Conservation (phyloP, 2,888 invertebrate genomes). For the Phyllotreta striolata region DNA sequence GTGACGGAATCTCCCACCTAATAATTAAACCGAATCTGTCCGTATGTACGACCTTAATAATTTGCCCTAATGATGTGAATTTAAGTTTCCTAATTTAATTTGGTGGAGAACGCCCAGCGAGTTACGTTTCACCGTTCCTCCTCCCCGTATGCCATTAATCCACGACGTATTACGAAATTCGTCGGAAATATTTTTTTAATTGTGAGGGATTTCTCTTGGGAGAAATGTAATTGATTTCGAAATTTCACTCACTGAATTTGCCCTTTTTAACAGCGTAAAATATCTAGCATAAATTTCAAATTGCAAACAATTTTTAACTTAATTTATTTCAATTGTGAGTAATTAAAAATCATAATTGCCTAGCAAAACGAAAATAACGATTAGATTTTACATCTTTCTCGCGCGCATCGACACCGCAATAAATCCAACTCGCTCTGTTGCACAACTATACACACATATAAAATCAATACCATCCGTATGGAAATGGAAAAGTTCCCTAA, state of each 20-base stretch:
- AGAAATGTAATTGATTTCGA: too few relatives aligned
- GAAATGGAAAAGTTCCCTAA: constrained; percentile 10
- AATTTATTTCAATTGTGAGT: too few relatives aligned
- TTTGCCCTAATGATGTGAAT: constrained; percentile 35
- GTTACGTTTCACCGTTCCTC: constrained; percentile 20
- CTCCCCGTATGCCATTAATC: constrained; percentile 23
- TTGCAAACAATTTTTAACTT: too few relatives aligned
- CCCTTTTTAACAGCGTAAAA: too few relatives aligned
- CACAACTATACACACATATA: constrained; percentile 11
- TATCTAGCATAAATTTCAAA: too few relatives aligned
- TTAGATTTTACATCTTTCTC: not conserved
- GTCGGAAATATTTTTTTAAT: constrained; percentile 11
- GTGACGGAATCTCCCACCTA: constrained; percentile 20
- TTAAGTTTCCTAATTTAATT: constrained; percentile 31
- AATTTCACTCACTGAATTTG: too few relatives aligned
- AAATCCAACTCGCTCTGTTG: constrained; percentile 2
- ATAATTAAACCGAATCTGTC: constrained; percentile 33
- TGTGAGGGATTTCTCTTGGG: too few relatives aligned
- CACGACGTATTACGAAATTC: constrained; percentile 25
- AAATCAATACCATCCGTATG: constrained; percentile 18
- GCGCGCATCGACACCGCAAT: not conserved
- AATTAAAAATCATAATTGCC: too few relatives aligned
- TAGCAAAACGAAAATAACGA: too few relatives aligned
- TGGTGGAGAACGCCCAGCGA: constrained; percentile 32
- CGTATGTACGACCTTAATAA: constrained; percentile 29